phyloP scores from a whole-genome alignment of 2,113 vertebrate species.

The Scalopus aquaticus region DNA sequence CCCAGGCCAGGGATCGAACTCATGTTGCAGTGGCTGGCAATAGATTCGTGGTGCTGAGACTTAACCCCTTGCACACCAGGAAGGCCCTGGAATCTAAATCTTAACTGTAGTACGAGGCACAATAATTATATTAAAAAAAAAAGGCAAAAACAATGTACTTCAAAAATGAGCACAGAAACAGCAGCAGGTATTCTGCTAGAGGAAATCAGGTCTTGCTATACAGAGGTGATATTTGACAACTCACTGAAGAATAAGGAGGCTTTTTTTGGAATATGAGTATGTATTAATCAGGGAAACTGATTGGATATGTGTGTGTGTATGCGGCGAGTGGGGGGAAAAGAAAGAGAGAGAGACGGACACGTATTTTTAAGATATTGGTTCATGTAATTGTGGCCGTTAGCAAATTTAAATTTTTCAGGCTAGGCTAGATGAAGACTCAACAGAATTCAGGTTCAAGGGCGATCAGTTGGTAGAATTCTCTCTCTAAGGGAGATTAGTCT shows the following conservation, averaged over 20 bases:
- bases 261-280: not conserved
- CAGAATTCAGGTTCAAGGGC: not conserved
- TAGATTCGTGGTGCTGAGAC: too few relatives aligned
- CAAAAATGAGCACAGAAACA: not conserved
- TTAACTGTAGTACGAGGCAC: not conserved
- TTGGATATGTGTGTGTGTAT: not conserved
- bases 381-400: not conserved
- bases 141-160: not conserved
- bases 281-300: not conserved
- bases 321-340: not conserved
- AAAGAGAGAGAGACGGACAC: not conserved
- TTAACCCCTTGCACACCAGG: not conserved
- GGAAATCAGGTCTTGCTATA: not conserved
- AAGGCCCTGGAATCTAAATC: not conserved
- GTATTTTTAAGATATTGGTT: not conserved
- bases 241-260: not conserved
- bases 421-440: not conserved
- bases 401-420: not conserved
- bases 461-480: not conserved
- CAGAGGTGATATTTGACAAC: not conserved
- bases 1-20: too few relatives aligned
- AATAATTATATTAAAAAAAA: not conserved
- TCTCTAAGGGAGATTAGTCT: not conserved
- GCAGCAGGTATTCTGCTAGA: not conserved
- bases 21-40: too few relatives aligned